Evolutionary conservation across 37 sponge, comb jelly and placozoan species (phyloP), one percentile per base, ranked within the genome.

Genomic region (Spongilla lacustris): DNA sequence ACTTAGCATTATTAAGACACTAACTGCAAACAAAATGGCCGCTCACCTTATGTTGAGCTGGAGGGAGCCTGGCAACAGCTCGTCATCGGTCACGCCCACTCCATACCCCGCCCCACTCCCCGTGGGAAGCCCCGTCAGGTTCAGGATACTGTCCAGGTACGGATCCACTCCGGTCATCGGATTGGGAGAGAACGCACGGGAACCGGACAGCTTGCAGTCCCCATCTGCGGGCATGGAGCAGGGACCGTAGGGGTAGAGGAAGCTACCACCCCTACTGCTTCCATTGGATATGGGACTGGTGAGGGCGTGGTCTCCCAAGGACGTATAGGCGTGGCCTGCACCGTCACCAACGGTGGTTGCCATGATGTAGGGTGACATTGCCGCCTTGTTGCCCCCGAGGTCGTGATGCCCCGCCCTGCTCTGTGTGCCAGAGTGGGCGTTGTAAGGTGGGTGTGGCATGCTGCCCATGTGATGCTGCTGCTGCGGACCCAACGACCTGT

Each of bases 61-160:
- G 6, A 85, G 85, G 66, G 74, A 10, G 1, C 6, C 68, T 0
- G 28, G 31, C 36, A 69, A 34, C n/a, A 85, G 73, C 32, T 92
- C 92, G 19, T 94, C 94, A 24, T 90, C 92, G 34, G 79, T 35
- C 35, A 90, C 81, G 5, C 95, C 95, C 72, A 90, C 87, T 8
- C 95, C 95, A 68, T 90, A 90, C 25, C 94, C 94, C 11, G 86
- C 85, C 12, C 93, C 88, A 76, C 81, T 75, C 17, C 94, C 95
- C 10, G 81, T 79, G n/a, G 90, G 90, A 2, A 90, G 69, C 33
- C 73, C 73, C 4, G 86, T 66, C 24, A 86, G 67, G 76, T 81
- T 80, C 68, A 87, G 68, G 26, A 87, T 87, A 36, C 67, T 87
- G 58, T 90, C 85, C 36, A 90, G 58, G 31, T 90, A 58, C 19